These are phyloP conservation scores for Mechanitis mazaeus DNA, from an alignment of 2,888 invertebrate genomes.

Conservation along the genomic window DNA sequence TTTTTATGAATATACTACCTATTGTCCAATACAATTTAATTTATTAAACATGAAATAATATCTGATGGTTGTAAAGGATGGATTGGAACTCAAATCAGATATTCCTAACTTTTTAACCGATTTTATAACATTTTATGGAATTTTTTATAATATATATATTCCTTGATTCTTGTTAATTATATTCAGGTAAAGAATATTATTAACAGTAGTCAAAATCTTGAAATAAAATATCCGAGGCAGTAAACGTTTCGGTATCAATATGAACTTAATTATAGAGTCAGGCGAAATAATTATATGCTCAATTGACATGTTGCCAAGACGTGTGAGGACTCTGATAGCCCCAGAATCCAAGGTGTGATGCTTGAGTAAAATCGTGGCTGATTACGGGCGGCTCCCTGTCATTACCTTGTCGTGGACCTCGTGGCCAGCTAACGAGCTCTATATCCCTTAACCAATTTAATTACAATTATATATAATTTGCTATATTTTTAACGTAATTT, in stretches of 20 bases:
- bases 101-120: no score
- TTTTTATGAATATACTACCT: neutral
- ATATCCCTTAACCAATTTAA: conserved; percentile 30
- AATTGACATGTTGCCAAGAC: conserved; percentile 48
- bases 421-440: conserved; percentile 52
- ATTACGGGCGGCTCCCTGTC: conserved; percentile 65
- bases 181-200: conserved; percentile 3
- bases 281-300: conserved; percentile 62
- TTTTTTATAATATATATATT: no score
- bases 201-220: conserved; percentile 18
- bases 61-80: no score
- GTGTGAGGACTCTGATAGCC: conserved; percentile 59
- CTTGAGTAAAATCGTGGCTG: conserved; percentile 61
- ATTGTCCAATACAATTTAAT: no score
- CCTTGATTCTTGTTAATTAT: no score
- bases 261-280: conserved; percentile 57
- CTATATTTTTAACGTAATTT: neutral
- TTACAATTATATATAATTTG: conserved; percentile 23
- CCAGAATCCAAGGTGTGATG: conserved; percentile 62
- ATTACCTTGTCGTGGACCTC: conserved; percentile 53
- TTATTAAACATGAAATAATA: no score
- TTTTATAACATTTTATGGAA: no score
- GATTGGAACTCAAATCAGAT: no score
- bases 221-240: conserved; percentile 11
- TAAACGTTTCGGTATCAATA: conserved; percentile 34